Evolutionary conservation across 2,113 vertebrate species (phyloP), one percentile per base, ranked within the genome.

Genomic region (Nothoprocta pentlandii): DNA sequence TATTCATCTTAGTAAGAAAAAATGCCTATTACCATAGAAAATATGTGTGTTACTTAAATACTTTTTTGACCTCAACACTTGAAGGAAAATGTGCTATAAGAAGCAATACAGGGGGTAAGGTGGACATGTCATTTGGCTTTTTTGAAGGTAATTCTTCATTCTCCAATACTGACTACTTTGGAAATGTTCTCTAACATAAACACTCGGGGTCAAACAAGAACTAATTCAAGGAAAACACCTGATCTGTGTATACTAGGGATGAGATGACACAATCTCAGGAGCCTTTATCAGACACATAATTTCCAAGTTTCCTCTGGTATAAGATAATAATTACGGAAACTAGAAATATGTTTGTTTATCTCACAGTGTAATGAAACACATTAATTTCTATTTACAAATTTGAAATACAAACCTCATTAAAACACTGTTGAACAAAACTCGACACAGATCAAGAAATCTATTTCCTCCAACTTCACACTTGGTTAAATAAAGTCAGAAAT

Each of bases 41-140:
- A 34, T 3, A 6, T 16, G 2, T 2, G 0, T 5, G 26, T 16
- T 58, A 21, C 13, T 58, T 16, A 16, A 70, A 23, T 2, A 25
- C 15, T 81, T 59, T 10, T 46, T 80, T 73, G 41, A 21, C 59
- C 16, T 84, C 66, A 16, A 4, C 8, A 23, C 1, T 39, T 71
- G 5, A 64, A 66, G n/a, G 8, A 62, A 62, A 0, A 10, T 1
- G 7, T 8, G 17, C 36, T 59, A 10, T 26, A 78, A 22, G 16
- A 10, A 20, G 56, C 30, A 8, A n/a, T 46, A 5, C 8, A 41
- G 22, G 17, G 70, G 49, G 30, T 20, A 20, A 1, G 2, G 79
- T 3, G 19, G 32, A 75, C 26, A 7, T 6, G 36, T 26, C 20
- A 16, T 63, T 46, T 71, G 22, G 36, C 20, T 85, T 49, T 23